Evolutionary conservation across 2,113 vertebrate species (phyloP).

Genomic region (Chloroceryle aenea): DNA sequence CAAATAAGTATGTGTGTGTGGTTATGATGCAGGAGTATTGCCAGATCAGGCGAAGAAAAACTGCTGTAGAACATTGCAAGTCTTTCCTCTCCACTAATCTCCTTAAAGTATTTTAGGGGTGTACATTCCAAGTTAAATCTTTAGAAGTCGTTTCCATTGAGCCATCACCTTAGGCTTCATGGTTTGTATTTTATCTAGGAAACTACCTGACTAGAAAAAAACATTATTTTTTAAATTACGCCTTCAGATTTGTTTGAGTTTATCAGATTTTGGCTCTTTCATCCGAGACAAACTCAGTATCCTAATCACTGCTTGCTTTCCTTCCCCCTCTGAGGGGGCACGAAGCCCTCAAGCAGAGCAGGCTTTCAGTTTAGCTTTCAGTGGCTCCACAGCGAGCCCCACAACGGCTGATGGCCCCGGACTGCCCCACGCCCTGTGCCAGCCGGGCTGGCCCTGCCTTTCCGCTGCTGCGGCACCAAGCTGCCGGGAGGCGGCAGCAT

Average conservation of each 20-base stretch:
- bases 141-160: background rate
- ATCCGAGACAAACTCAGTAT: background rate
- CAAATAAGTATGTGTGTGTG: background rate
- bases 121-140: background rate
- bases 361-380: background rate
- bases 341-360: background rate
- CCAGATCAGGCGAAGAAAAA: background rate
- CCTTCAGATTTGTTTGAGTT: background rate
- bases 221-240: background rate
- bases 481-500: background rate
- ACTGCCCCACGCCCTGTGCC: fast-evolving
- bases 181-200: background rate
- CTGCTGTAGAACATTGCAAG: background rate
- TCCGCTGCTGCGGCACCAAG: background rate
- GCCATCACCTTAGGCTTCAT: background rate
- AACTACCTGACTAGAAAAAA: background rate
- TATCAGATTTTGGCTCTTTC: background rate
- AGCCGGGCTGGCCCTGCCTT: background rate
- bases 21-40: background rate
- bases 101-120: background rate
- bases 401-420: fast-evolving
- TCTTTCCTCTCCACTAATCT: background rate
- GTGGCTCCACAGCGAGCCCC: background rate
- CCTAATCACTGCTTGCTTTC: background rate
- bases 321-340: background rate